Evolutionary conservation across 1,140 invertebrate genomes (phyloP).

Genomic region (Conus ventricosus): DNA sequence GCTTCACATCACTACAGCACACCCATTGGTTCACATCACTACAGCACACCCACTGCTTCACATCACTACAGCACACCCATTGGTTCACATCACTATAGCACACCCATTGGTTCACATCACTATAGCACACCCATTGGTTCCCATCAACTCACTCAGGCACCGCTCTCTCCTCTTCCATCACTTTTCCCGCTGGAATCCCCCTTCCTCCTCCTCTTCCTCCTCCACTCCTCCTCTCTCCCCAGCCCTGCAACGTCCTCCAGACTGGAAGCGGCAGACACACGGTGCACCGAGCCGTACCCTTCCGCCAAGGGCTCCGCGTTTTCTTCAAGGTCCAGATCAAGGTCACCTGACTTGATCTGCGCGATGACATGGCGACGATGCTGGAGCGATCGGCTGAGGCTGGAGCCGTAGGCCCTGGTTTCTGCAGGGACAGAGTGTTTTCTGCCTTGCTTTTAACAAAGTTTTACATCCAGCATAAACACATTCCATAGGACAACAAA

Average conservation of each 20-base stretch:
- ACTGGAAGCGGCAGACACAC: slow-evolving; percentile 5
- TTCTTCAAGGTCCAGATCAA: background rate
- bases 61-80: no score
- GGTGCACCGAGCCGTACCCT: background rate
- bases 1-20: no score
- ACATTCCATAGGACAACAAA: background rate
- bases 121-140: no score
- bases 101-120: no score
- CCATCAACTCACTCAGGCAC: background rate
- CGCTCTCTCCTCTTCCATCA: background rate
- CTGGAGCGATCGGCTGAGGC: background rate
- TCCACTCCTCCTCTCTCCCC: background rate
- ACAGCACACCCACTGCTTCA: no score
- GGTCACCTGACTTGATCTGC: background rate
- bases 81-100: no score
- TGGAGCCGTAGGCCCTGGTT: background rate
- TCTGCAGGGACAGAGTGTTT: background rate
- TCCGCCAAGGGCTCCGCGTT: background rate
- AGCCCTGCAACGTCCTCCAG: background rate
- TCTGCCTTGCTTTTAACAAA: no score
- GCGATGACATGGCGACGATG: background rate
- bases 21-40: no score
- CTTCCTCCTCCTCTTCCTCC: background rate
- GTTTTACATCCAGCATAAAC: background rate
- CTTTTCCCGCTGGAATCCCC: background rate